Percentiles rank a stretch among this genome's conserved stretches.
Conservation (phyloP, 1,140 invertebrate genomes). For the Ceratosolen solmsi region DNA sequence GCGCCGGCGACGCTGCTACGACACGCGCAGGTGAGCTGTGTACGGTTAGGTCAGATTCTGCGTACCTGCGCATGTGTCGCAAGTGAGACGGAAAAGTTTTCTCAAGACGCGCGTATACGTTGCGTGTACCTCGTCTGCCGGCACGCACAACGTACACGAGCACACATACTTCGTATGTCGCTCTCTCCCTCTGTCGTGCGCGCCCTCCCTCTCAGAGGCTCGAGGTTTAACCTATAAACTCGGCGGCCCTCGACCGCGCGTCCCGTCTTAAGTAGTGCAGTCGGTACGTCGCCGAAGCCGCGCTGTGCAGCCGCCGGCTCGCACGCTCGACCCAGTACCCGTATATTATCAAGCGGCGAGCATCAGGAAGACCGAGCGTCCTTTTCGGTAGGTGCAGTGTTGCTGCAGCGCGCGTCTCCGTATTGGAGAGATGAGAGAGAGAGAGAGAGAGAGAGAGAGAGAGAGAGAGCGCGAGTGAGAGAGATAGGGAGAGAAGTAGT, state of each 20-base stretch:
- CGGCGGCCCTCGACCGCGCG: not conserved
- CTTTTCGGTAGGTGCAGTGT: conserved; percentile 42
- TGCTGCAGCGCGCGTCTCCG: conserved; percentile 28
- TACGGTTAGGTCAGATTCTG: not conserved
- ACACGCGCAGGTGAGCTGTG: not conserved
- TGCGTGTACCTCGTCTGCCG: not conserved
- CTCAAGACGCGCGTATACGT: conserved; percentile 2
- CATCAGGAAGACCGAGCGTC: conserved; percentile 21
- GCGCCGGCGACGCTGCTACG: conserved; percentile 9
- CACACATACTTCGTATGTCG: not conserved
- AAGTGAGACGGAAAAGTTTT: not conserved
- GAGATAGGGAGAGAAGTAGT: too few relatives aligned
- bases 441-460: too few relatives aligned
- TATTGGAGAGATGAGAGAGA: not conserved
- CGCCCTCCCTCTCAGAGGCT: not conserved
- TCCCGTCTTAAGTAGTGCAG: conserved; percentile 2
- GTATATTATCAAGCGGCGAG: conserved; percentile 15
- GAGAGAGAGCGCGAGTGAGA: not conserved
- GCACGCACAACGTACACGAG: not conserved
- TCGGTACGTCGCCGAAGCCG: not conserved
- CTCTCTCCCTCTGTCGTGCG: not conserved
- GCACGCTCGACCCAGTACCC: not conserved
- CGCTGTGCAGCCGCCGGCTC: conserved; percentile 4
- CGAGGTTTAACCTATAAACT: conserved; percentile 44
- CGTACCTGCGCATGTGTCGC: conserved; percentile 22